Percentiles rank a stretch among this genome's conserved stretches.
phyloP scores from a whole-genome alignment of 2,888 invertebrate species.

The Cybosia mesomella region DNA sequence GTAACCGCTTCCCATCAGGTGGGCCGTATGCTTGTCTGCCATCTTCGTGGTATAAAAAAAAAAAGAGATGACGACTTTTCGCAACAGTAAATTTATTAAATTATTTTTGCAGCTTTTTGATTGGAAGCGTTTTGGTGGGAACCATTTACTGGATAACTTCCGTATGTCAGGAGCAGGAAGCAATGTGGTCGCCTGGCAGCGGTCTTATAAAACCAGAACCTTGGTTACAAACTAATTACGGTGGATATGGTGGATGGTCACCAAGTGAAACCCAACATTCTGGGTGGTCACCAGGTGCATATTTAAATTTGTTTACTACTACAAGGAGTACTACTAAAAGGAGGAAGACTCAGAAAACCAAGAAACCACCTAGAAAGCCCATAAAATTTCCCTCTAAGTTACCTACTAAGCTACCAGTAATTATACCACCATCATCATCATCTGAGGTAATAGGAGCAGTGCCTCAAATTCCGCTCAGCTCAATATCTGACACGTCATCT shows the following conservation, averaged over 20 bases:
- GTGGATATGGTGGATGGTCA: slow-evolving; percentile 13
- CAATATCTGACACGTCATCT: not conserved
- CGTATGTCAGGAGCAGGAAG: not conserved
- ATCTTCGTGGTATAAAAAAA: too few species aligned
- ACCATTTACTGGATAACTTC: slow-evolving; percentile 7
- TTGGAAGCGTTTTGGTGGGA: not conserved
- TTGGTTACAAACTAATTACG: slow-evolving; percentile 1
- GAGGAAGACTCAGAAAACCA: not conserved
- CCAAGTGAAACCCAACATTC: not conserved
- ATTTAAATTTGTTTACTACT: not conserved
- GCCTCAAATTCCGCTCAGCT: not conserved
- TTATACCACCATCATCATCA: slow-evolving; percentile 3
- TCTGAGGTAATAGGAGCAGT: not conserved
- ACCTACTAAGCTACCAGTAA: not conserved
- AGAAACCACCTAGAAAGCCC: not conserved
- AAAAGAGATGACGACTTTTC: too few species aligned
- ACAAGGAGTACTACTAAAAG: not conserved
- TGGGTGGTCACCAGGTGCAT: slow-evolving; percentile 7
- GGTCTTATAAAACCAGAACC: slow-evolving; percentile 7
- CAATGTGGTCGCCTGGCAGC: slow-evolving; percentile 7
- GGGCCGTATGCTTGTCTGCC: too few species aligned
- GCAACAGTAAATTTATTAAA: not conserved
- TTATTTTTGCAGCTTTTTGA: slow-evolving; percentile 5
- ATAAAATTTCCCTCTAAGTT: slow-evolving; percentile 1
- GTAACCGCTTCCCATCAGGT: too few species aligned